Conservation (phyloP, 2,797 vertebrate species). For the Gallirallus australis region DNA sequence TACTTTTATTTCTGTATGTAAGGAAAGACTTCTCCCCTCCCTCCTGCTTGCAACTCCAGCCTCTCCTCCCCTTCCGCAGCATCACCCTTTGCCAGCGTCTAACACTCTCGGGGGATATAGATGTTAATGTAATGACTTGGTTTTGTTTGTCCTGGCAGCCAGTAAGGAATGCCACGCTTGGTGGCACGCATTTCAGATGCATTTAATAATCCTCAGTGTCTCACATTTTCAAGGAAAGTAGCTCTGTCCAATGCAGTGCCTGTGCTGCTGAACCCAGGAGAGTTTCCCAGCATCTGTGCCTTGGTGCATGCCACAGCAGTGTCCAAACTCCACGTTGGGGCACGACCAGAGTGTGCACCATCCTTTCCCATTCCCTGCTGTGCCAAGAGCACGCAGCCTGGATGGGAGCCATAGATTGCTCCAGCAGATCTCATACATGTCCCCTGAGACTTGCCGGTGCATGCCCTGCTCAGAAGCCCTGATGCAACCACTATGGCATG, state of each 20-base stretch:
- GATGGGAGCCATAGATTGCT: background rate
- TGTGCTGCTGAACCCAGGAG: accelerated
- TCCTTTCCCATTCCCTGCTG: background rate
- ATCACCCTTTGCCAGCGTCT: background rate
- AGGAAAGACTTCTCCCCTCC: background rate
- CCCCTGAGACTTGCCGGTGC: background rate
- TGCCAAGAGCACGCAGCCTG: background rate
- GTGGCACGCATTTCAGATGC: background rate
- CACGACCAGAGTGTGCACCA: accelerated
- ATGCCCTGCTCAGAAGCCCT: background rate
- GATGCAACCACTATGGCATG: background rate
- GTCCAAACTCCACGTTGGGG: background rate
- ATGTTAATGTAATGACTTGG: slow-evolving; percentile 5
- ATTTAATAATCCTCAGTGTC: background rate
- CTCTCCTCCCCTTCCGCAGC: background rate
- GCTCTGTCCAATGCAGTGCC: background rate
- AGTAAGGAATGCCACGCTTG: background rate
- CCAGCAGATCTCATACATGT: background rate
- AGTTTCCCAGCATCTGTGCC: background rate
- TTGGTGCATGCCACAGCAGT: background rate
- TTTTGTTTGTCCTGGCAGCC: slow-evolving; percentile 33
- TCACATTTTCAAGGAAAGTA: accelerated
- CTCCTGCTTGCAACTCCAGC: background rate
- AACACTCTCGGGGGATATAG: background rate
- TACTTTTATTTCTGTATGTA: background rate